Evolutionary conservation across 2,113 vertebrate species (phyloP), one percentile per base, ranked within the genome.

Genomic region (Oncorhynchus masou): DNA sequence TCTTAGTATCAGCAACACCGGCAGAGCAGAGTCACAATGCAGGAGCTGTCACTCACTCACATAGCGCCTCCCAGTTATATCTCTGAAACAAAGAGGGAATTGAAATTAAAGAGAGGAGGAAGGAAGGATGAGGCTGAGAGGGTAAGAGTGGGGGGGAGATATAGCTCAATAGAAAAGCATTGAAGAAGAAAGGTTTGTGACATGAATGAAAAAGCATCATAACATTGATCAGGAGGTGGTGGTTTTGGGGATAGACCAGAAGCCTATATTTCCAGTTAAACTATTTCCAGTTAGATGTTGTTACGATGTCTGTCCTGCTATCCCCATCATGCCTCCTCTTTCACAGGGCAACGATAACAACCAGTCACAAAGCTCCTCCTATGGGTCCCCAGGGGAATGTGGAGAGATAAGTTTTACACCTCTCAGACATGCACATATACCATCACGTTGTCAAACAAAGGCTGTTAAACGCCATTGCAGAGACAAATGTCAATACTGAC

Each of bases 11-110:
- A 54, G 51, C 51, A 54, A 54, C 51, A 54, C 51, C 65, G 80
- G 84, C 51, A 70, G 80, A 87, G 83, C 80, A 74, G 83, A 93
- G 92, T 73, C 92, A 78, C 92, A 86, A 93, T 90, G 57, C 93
- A 78, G 80, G 78, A 84, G 78, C 79, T 39, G 81, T 75, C 89
- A 78, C 4, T 88, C 83, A 45, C 49, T 68, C 13, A 62, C 19
- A 12, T 0, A 11, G 83, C 74, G 62, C 81, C 81, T 59, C 83
- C 88, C 86, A 82, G 74, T 19, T 45, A 64, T 25, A 48, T 59
- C 27, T 34, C 39, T 49, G 29, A 68, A 64, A 68, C 59, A 80
- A 15, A 75, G 69, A 70, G 74, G 39, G 39, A 45, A 11, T 45
- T 45, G 39, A 9, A 45, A 45, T 45, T 45, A 45, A 45, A 45